phyloP scores from a whole-genome alignment of 2,888 invertebrate species.

The Sarcophaga caerulescens region DNA sequence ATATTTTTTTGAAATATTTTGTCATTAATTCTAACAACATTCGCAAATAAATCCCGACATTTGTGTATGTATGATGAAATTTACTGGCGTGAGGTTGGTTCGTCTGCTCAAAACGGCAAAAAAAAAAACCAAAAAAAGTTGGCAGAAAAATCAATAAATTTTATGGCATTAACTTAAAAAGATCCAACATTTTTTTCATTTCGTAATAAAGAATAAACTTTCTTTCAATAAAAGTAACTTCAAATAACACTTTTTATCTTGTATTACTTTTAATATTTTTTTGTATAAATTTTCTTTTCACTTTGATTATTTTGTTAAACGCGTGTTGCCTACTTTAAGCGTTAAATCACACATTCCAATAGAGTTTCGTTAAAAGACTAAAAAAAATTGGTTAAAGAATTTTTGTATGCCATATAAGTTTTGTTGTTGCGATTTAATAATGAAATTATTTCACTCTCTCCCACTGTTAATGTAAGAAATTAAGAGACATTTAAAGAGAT shows the following conservation, averaged over 20 bases:
- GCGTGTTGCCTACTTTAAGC: not conserved
- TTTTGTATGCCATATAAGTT: constrained; percentile 5
- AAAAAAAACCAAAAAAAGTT: not conserved
- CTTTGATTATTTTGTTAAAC: constrained; percentile 13
- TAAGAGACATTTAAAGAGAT: not conserved
- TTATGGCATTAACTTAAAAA: not conserved
- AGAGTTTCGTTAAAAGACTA: constrained; percentile 58
- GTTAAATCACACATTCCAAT: constrained; percentile 49
- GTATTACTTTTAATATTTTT: constrained; percentile 7
- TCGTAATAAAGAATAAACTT: not conserved
- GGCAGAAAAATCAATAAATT: constrained; percentile 24
- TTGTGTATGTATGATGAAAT: constrained; percentile 10
- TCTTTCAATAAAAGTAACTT: not conserved
- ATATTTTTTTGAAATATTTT: not conserved
- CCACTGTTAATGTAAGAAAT: not conserved
- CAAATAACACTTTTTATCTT: not conserved
- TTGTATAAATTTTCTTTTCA: not conserved
- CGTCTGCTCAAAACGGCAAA: not conserved
- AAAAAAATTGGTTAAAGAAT: constrained; percentile 34
- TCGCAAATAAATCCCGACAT: not conserved
- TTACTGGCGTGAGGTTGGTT: not conserved
- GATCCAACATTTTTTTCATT: not conserved
- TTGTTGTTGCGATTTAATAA: constrained; percentile 1
- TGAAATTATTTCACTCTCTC: not conserved
- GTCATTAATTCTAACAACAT: not conserved